A percentile compares a stretch with the other conserved stretches of the same genome.
Evolutionary conservation across 2,797 vertebrate genomes (phyloP).

Genomic region (Petrocephalus sullivani): DNA sequence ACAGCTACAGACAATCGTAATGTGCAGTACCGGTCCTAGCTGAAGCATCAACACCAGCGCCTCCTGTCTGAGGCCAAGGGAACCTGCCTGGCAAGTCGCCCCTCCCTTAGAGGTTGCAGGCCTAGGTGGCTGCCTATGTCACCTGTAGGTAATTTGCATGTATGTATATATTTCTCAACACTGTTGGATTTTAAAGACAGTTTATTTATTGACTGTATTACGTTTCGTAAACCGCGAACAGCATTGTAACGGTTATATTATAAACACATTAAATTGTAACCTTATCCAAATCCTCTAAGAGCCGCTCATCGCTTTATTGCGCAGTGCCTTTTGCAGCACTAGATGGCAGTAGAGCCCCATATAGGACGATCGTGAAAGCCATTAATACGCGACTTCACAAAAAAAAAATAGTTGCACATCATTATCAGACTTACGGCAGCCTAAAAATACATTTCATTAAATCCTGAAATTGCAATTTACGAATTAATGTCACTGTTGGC

Average conservation of each 20-base stretch:
- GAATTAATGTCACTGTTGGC: neutral
- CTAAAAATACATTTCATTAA: neutral
- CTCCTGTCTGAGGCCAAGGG: neutral
- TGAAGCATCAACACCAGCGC: neutral
- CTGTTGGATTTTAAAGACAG: neutral
- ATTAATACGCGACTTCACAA: neutral
- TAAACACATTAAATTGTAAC: neutral
- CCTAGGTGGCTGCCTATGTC: neutral
- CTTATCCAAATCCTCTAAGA: neutral
- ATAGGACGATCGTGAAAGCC: neutral
- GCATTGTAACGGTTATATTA: neutral
- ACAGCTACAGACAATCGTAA: neutral
- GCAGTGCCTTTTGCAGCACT: slow-evolving; percentile 34
- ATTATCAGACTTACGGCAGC: neutral
- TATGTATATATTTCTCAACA: neutral
- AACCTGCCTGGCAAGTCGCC: neutral
- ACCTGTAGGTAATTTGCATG: neutral
- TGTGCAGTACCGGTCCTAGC: neutral
- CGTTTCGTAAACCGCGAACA: neutral
- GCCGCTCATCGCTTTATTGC: neutral
- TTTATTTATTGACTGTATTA: neutral
- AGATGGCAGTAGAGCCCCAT: slow-evolving; percentile 51
- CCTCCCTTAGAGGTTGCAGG: too few relatives aligned
- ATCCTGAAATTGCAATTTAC: neutral
- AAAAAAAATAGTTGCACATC: neutral